Evolutionary conservation across 2,888 invertebrate genomes (phyloP).

Genomic region (Nomada fabriciana): DNA sequence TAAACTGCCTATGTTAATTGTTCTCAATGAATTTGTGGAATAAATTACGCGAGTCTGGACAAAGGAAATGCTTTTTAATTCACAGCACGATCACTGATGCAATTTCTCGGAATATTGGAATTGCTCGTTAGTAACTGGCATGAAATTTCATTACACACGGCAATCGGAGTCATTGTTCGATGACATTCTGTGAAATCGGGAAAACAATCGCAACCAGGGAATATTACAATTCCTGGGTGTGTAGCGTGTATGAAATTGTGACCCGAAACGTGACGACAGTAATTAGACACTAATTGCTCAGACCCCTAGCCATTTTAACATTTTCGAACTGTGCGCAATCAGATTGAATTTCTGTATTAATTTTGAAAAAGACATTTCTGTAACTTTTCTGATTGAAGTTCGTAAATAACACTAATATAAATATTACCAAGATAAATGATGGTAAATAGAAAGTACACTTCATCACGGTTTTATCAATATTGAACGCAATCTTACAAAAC

Average conservation of each 20-base stretch:
- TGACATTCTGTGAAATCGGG: slow-evolving; percentile 21
- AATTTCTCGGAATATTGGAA: slow-evolving; percentile 40
- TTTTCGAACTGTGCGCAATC: background rate
- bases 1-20: too few relatives aligned
- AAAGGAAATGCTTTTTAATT: slow-evolving; percentile 26
- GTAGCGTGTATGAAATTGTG: background rate
- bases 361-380: background rate
- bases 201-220: slow-evolving; percentile 25
- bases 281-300: slow-evolving; percentile 17
- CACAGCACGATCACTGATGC: background rate
- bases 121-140: slow-evolving; percentile 32
- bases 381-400: too few relatives aligned
- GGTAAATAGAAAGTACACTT: too few relatives aligned
- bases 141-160: slow-evolving; percentile 40
- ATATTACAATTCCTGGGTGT: slow-evolving; percentile 13
- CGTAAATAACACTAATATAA: too few relatives aligned
- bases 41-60: too few relatives aligned
- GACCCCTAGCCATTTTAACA: background rate
- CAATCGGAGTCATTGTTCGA: slow-evolving; percentile 29
- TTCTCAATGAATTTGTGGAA: too few relatives aligned
- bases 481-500: too few relatives aligned
- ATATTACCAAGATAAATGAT: too few relatives aligned
- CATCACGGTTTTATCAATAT: too few relatives aligned
- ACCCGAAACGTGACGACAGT: background rate
- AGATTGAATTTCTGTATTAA: slow-evolving; percentile 8